Conservation (phyloP, 2,113 vertebrate species). For the Clarias macrocephalus region DNA sequence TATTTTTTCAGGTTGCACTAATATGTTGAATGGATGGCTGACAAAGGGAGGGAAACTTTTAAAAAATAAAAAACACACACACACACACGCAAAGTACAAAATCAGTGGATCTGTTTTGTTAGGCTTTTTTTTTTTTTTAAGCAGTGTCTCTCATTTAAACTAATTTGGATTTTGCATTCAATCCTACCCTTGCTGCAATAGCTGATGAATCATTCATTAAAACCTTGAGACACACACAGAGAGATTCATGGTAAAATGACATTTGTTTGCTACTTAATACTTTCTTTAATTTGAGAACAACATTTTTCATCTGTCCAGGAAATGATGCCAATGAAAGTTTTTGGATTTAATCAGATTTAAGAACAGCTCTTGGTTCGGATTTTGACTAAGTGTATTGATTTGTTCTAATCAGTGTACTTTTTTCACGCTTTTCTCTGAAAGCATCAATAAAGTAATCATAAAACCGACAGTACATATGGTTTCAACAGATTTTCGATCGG, state of each 20-base stretch:
- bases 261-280: background rate
- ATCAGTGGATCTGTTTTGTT: conserved; percentile 63
- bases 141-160: conserved; percentile 54
- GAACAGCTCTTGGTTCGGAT: background rate
- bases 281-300: background rate
- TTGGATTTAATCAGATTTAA: background rate
- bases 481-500: background rate
- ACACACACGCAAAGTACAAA: conserved; percentile 51
- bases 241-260: background rate
- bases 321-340: no score
- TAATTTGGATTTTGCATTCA: conserved; percentile 50
- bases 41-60: conserved; percentile 52
- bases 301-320: background rate
- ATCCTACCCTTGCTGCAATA: conserved; percentile 1
- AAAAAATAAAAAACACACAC: conserved; percentile 48
- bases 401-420: background rate
- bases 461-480: background rate
- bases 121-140: conserved; percentile 46
- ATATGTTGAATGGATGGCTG: conserved; percentile 37
- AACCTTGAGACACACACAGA: background rate
- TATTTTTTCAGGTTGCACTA: conserved; percentile 65
- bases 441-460: background rate
- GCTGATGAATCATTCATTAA: conserved; percentile 10
- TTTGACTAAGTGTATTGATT: background rate
- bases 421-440: background rate